Conservation (phyloP, 1,140 invertebrate species). For the Zaprionus davidi region DNA sequence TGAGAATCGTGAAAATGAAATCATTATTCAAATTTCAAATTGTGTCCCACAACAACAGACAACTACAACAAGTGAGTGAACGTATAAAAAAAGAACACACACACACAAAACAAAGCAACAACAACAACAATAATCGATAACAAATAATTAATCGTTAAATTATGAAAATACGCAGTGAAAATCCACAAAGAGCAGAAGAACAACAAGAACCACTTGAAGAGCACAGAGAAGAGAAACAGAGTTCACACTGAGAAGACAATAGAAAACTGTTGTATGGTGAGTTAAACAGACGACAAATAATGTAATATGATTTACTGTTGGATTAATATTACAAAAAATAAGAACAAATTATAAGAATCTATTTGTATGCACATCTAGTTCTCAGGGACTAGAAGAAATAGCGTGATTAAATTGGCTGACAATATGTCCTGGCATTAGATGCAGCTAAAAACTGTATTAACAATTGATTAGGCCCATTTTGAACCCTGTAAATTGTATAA, state of each 20-base stretch:
- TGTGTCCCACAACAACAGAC: constrained; percentile 21
- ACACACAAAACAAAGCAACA: neutral
- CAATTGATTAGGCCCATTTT: too few relatives aligned
- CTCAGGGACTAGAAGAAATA: too few relatives aligned
- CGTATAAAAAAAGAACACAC: constrained; percentile 16
- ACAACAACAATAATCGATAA: constrained; percentile 18
- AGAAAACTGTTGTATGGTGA: constrained; percentile 32
- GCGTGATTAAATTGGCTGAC: too few relatives aligned
- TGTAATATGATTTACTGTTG: too few relatives aligned
- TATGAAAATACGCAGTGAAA: constrained; percentile 54
- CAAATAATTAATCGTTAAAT: constrained; percentile 48
- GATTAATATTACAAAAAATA: too few relatives aligned
- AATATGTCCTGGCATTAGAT: too few relatives aligned
- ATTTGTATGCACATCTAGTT: too few relatives aligned
- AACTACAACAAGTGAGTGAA: constrained; percentile 45
- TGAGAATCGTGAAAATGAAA: constrained; percentile 51
- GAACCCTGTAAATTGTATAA: too few relatives aligned
- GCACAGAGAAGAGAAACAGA: constrained; percentile 32
- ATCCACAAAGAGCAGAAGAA: constrained; percentile 28
- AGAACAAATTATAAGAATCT: too few relatives aligned
- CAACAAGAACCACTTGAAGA: constrained; percentile 32
- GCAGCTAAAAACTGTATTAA: too few relatives aligned
- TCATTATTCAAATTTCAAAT: constrained; percentile 57
- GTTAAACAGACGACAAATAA: neutral
- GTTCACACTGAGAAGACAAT: constrained; percentile 18